Evolutionary conservation across 2,888 invertebrate genomes (phyloP), one percentile per base, ranked within the genome.

Genomic region (Nasonia oneida): DNA sequence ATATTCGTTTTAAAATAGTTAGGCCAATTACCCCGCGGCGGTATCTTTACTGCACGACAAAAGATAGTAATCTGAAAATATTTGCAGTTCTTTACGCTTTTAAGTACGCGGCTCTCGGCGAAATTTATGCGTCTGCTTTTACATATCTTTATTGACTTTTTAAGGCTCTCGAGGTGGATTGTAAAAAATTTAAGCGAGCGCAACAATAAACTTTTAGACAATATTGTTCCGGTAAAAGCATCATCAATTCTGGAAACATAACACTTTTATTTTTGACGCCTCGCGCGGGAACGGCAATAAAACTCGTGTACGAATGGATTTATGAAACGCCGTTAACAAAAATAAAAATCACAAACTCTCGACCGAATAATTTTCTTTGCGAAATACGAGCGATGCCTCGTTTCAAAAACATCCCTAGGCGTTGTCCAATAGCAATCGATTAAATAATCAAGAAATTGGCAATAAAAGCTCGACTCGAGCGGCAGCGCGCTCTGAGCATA

Each of bases 91-190:
- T 85, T 77, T 77, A 73, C 29, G 18, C 29, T 37, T 81, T 81
- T 57, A 76, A 76, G 67, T 74, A 18, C 12, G 61, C 74, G 14
- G 29, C 79, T 37, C 42, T 61, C 23, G 70, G 42, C 8, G 6
- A 47, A 80, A 86, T 86, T 83, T 86, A 86, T 83, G 83, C 42
- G 67, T 71, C 76, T 83, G 37, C 18, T 80, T 80, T 86, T 76
- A 76, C 86, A 80, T 83, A 86, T 79, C 70, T 80, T 70, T 80
- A 83, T 76, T 83, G 75, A 74, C 29, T 80, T 76, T 71, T 86
- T 53, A 80, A 80, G 10, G 23, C n/a, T 50, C 53, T 64, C 1
- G 64, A 47, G 75, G 70, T 29, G n/a, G 42, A 23, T 76, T 80
- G 70, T 50, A 64, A 74, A 77, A n/a, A 3, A 18, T 29, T 39